Evolutionary conservation across 2,113 vertebrate species (phyloP).

Genomic region (Sinocyclocheilus maitianheensis): DNA sequence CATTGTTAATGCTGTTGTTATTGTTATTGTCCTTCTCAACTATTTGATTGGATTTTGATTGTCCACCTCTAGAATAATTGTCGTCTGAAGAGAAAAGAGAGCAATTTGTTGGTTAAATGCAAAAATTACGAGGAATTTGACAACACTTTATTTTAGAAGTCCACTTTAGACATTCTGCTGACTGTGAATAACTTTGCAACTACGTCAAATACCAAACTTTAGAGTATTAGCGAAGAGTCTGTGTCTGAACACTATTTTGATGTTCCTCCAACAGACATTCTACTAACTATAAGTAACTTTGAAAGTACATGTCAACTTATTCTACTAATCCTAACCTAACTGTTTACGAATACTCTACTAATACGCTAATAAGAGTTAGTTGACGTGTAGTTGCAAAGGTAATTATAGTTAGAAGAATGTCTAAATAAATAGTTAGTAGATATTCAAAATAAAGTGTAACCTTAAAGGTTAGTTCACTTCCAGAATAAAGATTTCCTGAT

Average conservation of each 20-base stretch:
- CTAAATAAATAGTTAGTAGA: not conserved
- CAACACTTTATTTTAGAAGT: not conserved
- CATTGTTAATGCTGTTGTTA: conserved; percentile 68
- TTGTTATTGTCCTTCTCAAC: conserved; percentile 88
- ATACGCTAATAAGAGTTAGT: not conserved
- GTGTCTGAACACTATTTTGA: not conserved
- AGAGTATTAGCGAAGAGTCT: not conserved
- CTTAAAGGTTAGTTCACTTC: too few species aligned
- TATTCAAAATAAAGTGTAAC: too few species aligned
- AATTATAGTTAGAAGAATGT: not conserved
- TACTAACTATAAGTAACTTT: not conserved
- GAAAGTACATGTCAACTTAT: not conserved
- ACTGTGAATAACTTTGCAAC: not conserved
- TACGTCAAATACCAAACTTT: not conserved
- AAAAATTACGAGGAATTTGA: not conserved
- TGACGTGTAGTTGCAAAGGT: not conserved
- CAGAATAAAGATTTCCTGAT: too few species aligned
- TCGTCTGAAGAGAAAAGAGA: conserved; percentile 76
- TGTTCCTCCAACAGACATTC: not conserved
- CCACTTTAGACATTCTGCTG: not conserved
- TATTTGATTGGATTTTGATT: conserved; percentile 80
- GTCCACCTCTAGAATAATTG: conserved; percentile 78
- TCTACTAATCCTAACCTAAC: not conserved
- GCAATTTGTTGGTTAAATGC: not conserved
- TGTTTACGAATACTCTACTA: not conserved